Evolutionary conservation across 2,113 vertebrate species (phyloP).

Genomic region (Brachirus orientalis): DNA sequence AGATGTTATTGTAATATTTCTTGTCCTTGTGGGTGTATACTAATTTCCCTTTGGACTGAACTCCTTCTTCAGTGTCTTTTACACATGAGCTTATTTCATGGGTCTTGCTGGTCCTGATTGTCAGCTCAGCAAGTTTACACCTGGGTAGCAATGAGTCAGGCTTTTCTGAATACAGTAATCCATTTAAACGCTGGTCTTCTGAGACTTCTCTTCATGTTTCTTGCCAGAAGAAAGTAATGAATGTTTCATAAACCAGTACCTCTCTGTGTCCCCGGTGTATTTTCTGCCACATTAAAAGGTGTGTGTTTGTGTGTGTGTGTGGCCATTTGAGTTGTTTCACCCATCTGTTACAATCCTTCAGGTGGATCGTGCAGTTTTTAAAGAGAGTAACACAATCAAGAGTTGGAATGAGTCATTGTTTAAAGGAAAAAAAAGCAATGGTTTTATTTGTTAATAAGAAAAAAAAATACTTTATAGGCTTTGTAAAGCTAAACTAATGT

Average conservation of each 20-base stretch:
- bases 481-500: too few species aligned
- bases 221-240: slow-evolving; percentile 40
- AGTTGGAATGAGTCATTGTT: too few species aligned
- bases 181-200: slow-evolving; percentile 57
- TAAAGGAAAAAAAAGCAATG: too few species aligned
- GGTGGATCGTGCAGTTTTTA: too few species aligned
- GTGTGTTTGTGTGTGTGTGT: neutral
- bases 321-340: slow-evolving; percentile 41
- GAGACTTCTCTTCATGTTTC: slow-evolving; percentile 42
- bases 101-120: slow-evolving; percentile 44
- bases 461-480: too few species aligned
- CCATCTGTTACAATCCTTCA: too few species aligned
- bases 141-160: slow-evolving; percentile 56
- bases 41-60: slow-evolving; percentile 12
- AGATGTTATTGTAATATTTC: too few species aligned
- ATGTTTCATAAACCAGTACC: slow-evolving; percentile 50
- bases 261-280: slow-evolving; percentile 15
- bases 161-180: slow-evolving; percentile 67
- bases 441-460: too few species aligned
- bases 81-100: slow-evolving; percentile 23
- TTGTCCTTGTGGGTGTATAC: neutral
- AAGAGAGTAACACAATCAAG: too few species aligned
- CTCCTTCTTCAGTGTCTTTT: slow-evolving; percentile 20
- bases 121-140: slow-evolving; percentile 66
- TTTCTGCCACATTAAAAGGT: slow-evolving; percentile 18